Evolutionary conservation across 2,113 vertebrate species (phyloP).

Genomic region (Sorex fumeus): DNA sequence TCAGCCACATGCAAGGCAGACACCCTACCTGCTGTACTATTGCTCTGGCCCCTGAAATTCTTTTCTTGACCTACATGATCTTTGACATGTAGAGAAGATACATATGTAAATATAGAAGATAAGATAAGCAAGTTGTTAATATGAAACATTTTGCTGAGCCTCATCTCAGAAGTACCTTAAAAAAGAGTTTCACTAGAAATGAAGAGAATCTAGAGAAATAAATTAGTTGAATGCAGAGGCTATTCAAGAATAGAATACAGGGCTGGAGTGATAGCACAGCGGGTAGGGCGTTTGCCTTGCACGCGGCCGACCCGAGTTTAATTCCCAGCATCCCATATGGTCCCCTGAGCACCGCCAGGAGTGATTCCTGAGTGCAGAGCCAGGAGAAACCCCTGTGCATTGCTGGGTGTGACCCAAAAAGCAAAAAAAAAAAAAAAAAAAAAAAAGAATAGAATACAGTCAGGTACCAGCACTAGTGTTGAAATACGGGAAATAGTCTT

Average conservation of each 20-base stretch:
- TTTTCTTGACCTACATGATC: neutral
- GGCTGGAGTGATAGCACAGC: no score
- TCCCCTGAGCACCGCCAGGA: no score
- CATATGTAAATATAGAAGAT: neutral
- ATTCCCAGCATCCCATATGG: no score
- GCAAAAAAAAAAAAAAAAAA: no score
- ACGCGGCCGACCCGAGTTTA: no score
- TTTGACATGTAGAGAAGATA: slow-evolving; percentile 31
- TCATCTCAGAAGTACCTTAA: slow-evolving; percentile 29
- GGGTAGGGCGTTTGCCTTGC: no score
- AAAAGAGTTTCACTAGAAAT: slow-evolving; percentile 64
- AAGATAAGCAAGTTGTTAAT: slow-evolving; percentile 55
- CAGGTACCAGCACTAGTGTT: neutral
- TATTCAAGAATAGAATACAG: slow-evolving; percentile 11
- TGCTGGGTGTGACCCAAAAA: no score
- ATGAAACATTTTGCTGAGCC: slow-evolving; percentile 53
- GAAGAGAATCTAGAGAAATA: slow-evolving; percentile 62
- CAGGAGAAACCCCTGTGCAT: no score
- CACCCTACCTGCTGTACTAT: no score
- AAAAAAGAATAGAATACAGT: slow-evolving; percentile 19
- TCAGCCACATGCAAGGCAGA: no score
- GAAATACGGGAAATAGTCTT: neutral
- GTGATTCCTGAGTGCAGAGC: no score
- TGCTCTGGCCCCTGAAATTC: neutral
- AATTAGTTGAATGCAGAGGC: slow-evolving; percentile 44